Percentiles rank a stretch among this genome's conserved stretches.
Evolutionary conservation across 1,140 invertebrate species (phyloP).

Genomic region (Euura saliciscinereae): DNA sequence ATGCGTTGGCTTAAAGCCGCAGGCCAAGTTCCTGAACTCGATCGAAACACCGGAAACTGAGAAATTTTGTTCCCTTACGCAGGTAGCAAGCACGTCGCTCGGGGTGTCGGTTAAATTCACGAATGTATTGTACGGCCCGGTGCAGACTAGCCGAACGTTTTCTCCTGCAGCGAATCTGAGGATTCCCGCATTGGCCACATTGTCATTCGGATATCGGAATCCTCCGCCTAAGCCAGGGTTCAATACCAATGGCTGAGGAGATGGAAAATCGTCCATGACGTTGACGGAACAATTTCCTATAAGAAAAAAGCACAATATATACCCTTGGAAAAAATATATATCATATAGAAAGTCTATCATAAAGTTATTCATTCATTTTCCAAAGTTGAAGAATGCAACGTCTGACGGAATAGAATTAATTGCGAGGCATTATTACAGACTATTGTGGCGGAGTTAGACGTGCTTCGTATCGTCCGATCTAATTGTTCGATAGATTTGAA

Average conservation of each 20-base stretch:
- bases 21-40: constrained; percentile 28
- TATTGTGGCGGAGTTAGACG: too few species aligned
- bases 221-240: background rate
- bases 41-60: constrained; percentile 13
- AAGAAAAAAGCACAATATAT: too few species aligned
- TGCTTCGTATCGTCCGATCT: too few species aligned
- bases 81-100: constrained; percentile 24
- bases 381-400: too few species aligned
- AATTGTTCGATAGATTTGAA: too few species aligned
- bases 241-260: constrained; percentile 41
- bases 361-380: too few species aligned
- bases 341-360: too few species aligned
- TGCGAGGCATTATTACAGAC: too few species aligned
- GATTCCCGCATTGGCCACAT: constrained; percentile 15
- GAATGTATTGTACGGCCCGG: constrained; percentile 35
- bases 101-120: too few species aligned
- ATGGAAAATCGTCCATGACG: constrained; percentile 31
- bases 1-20: constrained; percentile 10
- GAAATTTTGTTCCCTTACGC: constrained; percentile 30
- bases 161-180: constrained; percentile 7
- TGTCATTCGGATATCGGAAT: constrained; percentile 32
- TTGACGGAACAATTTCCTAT: background rate
- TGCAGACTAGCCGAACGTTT: constrained; percentile 36
- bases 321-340: too few species aligned
- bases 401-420: too few species aligned